Conservation (phyloP, 1,140 invertebrate genomes). For the Euwallacea fornicatus region DNA sequence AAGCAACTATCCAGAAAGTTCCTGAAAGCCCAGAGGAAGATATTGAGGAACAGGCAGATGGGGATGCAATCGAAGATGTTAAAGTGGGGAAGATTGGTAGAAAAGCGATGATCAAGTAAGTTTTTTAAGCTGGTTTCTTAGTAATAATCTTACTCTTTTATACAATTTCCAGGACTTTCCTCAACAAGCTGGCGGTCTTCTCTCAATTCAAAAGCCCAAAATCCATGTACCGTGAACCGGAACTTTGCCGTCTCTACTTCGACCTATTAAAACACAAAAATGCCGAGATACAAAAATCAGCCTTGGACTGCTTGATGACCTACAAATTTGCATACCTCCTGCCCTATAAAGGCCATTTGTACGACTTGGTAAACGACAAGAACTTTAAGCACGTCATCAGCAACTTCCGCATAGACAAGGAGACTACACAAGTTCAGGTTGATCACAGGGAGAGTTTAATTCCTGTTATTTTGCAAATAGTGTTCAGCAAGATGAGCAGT, state of each 20-base stretch:
- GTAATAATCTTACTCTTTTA: not conserved
- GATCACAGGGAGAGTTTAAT: slow-evolving; percentile 77
- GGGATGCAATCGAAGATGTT: slow-evolving; percentile 45
- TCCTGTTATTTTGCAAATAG: slow-evolving; percentile 79
- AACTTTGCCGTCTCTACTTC: slow-evolving; percentile 74
- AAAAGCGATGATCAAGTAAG: slow-evolving; percentile 42
- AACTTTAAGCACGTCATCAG: slow-evolving; percentile 83
- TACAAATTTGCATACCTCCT: slow-evolving; percentile 78
- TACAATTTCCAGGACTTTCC: slow-evolving; percentile 61
- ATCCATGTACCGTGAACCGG: slow-evolving; percentile 72
- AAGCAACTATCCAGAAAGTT: not conserved
- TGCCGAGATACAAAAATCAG: slow-evolving; percentile 76
- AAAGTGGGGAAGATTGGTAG: slow-evolving; percentile 42
- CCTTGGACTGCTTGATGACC: slow-evolving; percentile 80
- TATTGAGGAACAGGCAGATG: slow-evolving; percentile 28
- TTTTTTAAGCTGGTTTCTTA: slow-evolving; percentile 5
- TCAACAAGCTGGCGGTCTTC: slow-evolving; percentile 76
- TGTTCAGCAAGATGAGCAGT: slow-evolving; percentile 87
- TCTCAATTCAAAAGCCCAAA: slow-evolving; percentile 79
- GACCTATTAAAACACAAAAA: slow-evolving; percentile 80
- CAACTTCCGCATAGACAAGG: slow-evolving; percentile 74
- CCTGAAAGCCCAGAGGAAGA: slow-evolving; percentile 49
- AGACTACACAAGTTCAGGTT: slow-evolving; percentile 65
- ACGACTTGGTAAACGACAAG: slow-evolving; percentile 81
- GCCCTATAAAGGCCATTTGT: slow-evolving; percentile 77